Conservation (phyloP, 2,888 invertebrate species). For the Galerucella nymphaeae region DNA sequence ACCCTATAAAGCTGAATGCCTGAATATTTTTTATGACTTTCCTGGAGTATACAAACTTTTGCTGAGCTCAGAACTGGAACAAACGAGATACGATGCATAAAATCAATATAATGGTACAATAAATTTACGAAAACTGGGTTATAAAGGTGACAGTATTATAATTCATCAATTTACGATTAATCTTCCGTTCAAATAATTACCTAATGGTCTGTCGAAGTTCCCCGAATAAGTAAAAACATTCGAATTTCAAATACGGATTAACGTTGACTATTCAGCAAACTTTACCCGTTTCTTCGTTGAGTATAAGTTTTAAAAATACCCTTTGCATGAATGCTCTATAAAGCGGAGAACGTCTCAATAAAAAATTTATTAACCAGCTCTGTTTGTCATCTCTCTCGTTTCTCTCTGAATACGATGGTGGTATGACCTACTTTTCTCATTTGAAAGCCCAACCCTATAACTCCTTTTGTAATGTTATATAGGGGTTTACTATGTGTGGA, state of each 20-base stretch:
- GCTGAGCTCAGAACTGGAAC: no score
- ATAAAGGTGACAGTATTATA: no score
- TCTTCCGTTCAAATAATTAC: not conserved
- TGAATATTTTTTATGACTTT: no score
- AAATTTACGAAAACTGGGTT: no score
- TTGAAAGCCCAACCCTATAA: constrained; percentile 32
- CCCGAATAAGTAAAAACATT: not conserved
- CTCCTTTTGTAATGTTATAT: constrained; percentile 33
- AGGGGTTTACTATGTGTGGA: constrained; percentile 23
- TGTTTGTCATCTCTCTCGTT: constrained; percentile 33
- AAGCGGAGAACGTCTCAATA: constrained; percentile 23
- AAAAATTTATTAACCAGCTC: constrained; percentile 32
- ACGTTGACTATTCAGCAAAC: constrained; percentile 5
- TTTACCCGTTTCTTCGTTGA: not conserved
- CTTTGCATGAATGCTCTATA: constrained; percentile 16
- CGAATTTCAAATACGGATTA: not conserved
- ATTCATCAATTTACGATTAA: not conserved
- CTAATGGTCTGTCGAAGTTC: not conserved
- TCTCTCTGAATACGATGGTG: constrained; percentile 26
- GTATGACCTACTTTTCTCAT: constrained; percentile 30
- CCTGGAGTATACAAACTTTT: no score
- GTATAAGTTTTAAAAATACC: constrained; percentile 22
- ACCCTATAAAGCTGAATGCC: no score
- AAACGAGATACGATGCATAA: no score
- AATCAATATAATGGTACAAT: no score